Conservation (phyloP, 2,113 vertebrate genomes). For the Psophia crepitans region DNA sequence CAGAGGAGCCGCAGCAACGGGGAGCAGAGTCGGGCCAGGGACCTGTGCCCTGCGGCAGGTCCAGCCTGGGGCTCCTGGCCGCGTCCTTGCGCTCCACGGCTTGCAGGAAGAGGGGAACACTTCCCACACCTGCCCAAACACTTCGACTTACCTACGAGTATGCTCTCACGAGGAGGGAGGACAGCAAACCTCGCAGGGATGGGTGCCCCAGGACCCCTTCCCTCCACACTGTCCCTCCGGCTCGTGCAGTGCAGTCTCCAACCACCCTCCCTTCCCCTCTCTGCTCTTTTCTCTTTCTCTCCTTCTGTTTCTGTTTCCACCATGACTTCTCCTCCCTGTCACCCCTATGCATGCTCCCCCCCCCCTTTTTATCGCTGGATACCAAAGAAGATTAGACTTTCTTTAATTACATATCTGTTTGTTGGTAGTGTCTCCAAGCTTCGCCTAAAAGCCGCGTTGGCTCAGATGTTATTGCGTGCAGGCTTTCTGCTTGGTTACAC, state of each 20-base stretch:
- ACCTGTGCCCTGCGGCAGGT: background rate
- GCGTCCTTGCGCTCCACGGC: background rate
- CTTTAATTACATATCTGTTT: background rate
- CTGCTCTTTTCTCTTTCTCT: background rate
- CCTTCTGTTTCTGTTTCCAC: background rate
- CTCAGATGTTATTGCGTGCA: constrained; percentile 5
- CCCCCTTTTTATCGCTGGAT: background rate
- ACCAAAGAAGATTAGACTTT: background rate
- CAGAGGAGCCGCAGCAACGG: background rate
- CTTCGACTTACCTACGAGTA: background rate
- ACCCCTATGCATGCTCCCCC: background rate
- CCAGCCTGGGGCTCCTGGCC: background rate
- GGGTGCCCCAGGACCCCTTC: rapidly evolving
- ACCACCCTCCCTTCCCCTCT: background rate
- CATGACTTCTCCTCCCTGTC: background rate
- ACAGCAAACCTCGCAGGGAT: background rate
- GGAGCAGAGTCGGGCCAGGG: background rate
- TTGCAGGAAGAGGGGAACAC: rapidly evolving
- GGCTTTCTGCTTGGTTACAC: constrained; percentile 64
- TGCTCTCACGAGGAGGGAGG: background rate
- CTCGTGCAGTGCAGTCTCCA: rapidly evolving
- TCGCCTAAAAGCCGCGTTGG: background rate
- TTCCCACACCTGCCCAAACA: background rate
- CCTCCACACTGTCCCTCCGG: background rate
- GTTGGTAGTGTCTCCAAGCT: background rate